Conservation (phyloP, 2,113 vertebrate genomes). For the Geococcyx californianus region DNA sequence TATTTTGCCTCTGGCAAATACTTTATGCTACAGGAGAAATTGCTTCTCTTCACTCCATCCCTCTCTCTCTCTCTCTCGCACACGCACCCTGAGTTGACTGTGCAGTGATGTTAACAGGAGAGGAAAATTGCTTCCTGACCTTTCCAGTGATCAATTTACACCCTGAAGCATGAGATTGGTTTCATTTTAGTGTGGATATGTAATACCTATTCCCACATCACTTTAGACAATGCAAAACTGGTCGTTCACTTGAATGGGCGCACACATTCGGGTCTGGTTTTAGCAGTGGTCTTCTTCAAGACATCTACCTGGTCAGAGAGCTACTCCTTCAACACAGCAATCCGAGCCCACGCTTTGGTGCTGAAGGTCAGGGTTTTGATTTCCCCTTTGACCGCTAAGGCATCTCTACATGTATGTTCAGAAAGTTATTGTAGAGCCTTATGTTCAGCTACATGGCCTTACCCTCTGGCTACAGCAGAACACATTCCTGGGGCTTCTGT, state of each 20-base stretch:
- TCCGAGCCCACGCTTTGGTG: rapidly evolving
- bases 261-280: neutral
- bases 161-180: constrained; percentile 21
- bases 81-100: neutral
- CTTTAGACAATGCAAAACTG: neutral
- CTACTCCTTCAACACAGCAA: neutral
- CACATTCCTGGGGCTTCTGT: neutral
- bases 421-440: neutral
- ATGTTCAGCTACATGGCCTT: neutral
- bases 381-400: neutral
- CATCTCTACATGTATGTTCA: rapidly evolving
- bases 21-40: neutral
- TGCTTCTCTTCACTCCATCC: neutral
- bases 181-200: neutral
- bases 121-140: constrained; percentile 44
- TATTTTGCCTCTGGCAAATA: neutral
- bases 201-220: neutral
- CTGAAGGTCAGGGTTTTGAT: neutral
- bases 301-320: rapidly evolving
- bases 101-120: neutral
- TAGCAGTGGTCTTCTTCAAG: neutral
- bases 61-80: neutral
- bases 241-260: neutral
- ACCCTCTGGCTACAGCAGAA: neutral
- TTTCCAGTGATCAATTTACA: constrained; percentile 11